phyloP scores from a whole-genome alignment of 2,113 vertebrate species.

The Eidolon helvum region DNA sequence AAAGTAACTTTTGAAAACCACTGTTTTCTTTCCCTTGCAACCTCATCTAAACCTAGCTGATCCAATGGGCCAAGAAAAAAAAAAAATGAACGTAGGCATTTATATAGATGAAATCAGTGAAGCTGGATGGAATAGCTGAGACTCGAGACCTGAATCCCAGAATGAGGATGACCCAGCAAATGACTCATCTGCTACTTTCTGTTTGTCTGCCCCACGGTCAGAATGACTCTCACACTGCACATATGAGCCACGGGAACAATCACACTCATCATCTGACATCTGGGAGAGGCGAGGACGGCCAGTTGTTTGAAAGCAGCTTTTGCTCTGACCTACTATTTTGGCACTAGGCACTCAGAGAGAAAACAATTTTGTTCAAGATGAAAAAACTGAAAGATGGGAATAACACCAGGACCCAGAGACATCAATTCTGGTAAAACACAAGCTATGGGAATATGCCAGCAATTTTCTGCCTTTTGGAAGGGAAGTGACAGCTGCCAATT shows the following conservation, averaged over 20 bases:
- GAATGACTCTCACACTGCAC: not conserved
- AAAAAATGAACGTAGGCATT: not conserved
- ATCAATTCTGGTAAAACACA: not conserved
- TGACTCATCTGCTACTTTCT: not conserved
- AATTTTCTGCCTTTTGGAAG: not conserved
- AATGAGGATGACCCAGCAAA: not conserved
- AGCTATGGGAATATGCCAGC: not conserved
- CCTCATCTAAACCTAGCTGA: not conserved
- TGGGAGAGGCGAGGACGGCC: not conserved
- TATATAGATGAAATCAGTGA: not conserved
- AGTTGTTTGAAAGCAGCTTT: not conserved
- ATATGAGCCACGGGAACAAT: accelerated
- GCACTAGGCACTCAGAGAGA: not conserved
- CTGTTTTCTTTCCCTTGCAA: not conserved
- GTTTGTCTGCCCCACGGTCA: not conserved
- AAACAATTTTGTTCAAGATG: not conserved
- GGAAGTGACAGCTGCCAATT: not conserved
- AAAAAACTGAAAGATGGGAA: not conserved
- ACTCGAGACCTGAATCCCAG: not conserved
- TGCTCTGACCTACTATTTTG: not conserved
- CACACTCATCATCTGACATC: not conserved
- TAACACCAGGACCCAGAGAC: not conserved
- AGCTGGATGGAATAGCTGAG: not conserved
- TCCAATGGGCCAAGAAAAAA: not conserved
- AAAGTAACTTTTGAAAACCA: not conserved